phyloP scores from a whole-genome alignment of 2,797 vertebrate species.

The Anas acuta region DNA sequence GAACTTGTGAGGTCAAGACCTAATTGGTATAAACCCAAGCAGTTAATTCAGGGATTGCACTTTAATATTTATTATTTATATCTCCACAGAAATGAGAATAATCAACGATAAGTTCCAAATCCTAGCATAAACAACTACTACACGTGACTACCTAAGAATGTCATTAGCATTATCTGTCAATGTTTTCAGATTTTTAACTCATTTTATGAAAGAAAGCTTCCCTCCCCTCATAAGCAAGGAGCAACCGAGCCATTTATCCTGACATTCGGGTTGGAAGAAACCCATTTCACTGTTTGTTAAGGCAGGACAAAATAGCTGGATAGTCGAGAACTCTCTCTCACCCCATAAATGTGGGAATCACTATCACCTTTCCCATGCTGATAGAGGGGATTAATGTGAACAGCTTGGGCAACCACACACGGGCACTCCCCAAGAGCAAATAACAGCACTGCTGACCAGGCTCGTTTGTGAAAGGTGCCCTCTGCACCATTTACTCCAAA shows the following conservation, averaged over 20 bases:
- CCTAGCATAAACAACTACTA: neutral
- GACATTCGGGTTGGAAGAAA: neutral
- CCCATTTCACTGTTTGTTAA: neutral
- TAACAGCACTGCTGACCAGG: neutral
- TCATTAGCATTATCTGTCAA: rapidly evolving
- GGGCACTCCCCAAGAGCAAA: neutral
- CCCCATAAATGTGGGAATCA: neutral
- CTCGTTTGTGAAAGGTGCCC: neutral
- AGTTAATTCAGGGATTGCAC: neutral
- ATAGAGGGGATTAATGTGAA: rapidly evolving
- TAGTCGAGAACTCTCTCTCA: neutral
- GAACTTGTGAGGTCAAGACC: neutral
- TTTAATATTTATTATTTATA: neutral
- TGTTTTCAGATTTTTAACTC: neutral
- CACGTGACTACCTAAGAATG: rapidly evolving
- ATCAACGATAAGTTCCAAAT: neutral
- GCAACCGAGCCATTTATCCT: neutral
- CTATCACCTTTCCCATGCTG: neutral
- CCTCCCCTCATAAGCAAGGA: neutral
- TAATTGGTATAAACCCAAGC: neutral
- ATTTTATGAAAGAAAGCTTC: neutral
- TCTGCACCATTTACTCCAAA: neutral
- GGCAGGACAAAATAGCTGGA: neutral
- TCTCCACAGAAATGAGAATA: neutral
- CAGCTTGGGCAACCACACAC: neutral